These are phyloP conservation scores for Craseonycteris thonglongyai DNA, from an alignment of 2,113 vertebrate species.

Conservation along the genomic window DNA sequence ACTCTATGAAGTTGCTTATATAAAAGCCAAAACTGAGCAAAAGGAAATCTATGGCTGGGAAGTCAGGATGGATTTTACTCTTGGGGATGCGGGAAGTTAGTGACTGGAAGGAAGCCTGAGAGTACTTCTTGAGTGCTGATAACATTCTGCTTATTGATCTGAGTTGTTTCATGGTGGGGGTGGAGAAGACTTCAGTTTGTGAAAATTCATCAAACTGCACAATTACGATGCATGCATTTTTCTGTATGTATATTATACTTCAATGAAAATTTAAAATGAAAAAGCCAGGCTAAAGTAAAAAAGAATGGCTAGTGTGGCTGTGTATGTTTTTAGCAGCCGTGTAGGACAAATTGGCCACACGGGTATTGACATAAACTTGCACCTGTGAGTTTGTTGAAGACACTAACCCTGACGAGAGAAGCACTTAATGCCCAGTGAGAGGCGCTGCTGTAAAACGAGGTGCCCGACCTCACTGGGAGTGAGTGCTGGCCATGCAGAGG, in stretches of 20 bases:
- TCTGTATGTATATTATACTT: not conserved
- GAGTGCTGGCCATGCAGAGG: not conserved
- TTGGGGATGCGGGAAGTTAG: not conserved
- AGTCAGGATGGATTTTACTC: not conserved
- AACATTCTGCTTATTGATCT: not conserved
- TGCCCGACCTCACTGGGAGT: not conserved
- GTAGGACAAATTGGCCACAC: not conserved
- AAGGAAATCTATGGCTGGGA: not conserved
- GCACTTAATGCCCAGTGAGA: constrained; percentile 27
- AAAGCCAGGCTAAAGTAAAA: not conserved
- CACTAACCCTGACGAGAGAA: not conserved
- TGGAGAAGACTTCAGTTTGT: not conserved
- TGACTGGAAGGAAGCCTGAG: not conserved
- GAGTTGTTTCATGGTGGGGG: not conserved
- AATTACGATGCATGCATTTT: not conserved
- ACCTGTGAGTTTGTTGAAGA: not conserved
- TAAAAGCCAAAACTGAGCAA: not conserved
- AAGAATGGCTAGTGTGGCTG: not conserved
- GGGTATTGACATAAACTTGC: not conserved
- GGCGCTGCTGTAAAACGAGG: not conserved
- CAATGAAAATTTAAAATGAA: not conserved
- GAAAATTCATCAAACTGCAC: not conserved
- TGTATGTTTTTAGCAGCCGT: not conserved
- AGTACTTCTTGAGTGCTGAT: not conserved
- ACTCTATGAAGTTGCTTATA: not conserved